Conservation (phyloP, 2,888 invertebrate genomes). For the Scelioninae gen. 2 region DNA sequence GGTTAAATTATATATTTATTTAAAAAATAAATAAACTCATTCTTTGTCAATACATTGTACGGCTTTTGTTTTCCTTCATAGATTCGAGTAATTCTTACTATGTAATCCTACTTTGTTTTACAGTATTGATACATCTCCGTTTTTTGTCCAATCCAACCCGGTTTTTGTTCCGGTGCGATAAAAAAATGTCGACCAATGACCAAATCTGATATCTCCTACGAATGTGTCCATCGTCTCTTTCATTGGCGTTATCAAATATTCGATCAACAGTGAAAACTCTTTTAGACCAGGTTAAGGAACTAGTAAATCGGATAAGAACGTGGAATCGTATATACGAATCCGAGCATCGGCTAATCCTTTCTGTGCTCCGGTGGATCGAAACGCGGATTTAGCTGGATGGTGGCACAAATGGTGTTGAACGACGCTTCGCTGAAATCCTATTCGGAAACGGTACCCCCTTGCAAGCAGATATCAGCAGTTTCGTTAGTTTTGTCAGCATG, state of each 20-base stretch:
- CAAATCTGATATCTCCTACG: no score
- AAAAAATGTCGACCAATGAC: no score
- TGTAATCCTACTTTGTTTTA: no score
- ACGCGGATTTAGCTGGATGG: constrained; percentile 49
- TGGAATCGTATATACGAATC: constrained; percentile 44
- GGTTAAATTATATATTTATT: no score
- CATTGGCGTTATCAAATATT: constrained; percentile 18
- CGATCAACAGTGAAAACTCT: constrained; percentile 25
- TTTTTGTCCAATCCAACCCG: no score
- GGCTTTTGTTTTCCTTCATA: no score
- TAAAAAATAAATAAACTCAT: no score
- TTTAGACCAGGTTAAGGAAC: constrained; percentile 40
- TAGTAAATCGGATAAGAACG: constrained; percentile 53
- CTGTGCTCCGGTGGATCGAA: constrained; percentile 48
- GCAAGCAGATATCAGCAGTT: constrained; percentile 49
- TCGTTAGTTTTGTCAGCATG: constrained; percentile 31
- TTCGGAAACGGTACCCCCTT: constrained; percentile 57
- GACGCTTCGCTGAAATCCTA: constrained; percentile 62
- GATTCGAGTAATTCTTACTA: no score
- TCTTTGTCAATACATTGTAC: no score
- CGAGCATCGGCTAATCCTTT: constrained; percentile 50
- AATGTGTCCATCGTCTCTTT: constrained; percentile 2
- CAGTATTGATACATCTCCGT: no score
- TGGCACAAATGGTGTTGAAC: constrained; percentile 56
- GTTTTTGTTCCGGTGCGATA: no score